A percentile compares a stretch with the other conserved stretches of the same genome.
phyloP scores from a whole-genome alignment of 2,797 vertebrate species.

The Sternotherus odoratus region DNA sequence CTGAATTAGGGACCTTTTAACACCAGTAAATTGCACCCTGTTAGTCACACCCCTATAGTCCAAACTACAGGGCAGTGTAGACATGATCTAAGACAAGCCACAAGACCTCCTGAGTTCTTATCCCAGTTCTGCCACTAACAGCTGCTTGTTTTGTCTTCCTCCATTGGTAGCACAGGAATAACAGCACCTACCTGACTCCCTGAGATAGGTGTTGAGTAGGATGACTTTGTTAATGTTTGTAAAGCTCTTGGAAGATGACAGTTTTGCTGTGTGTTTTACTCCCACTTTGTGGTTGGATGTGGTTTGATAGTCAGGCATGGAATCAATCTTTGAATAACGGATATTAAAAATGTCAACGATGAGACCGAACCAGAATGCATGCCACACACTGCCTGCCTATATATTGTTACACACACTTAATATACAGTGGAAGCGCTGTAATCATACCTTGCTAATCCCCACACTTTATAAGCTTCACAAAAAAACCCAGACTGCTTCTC shows the following conservation, averaged over 20 bases:
- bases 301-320: slow-evolving; percentile 78
- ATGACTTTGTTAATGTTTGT: slow-evolving; percentile 65
- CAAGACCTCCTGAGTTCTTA: neutral
- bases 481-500: slow-evolving; percentile 58
- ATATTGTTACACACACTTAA: slow-evolving; percentile 80
- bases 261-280: slow-evolving; percentile 61
- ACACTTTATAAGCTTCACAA: slow-evolving; percentile 68
- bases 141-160: neutral
- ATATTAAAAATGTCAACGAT: slow-evolving; percentile 71
- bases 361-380: slow-evolving; percentile 73
- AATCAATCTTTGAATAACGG: slow-evolving; percentile 79
- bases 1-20: neutral
- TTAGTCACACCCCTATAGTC: neutral
- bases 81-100: neutral
- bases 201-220: slow-evolving; percentile 12
- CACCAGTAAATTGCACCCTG: too few species aligned
- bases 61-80: neutral
- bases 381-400: slow-evolving; percentile 27
- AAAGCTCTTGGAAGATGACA: slow-evolving; percentile 73
- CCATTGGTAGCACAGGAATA: neutral
- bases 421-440: slow-evolving; percentile 78
- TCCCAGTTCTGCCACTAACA: neutral
- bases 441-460: slow-evolving; percentile 75
- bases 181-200: slow-evolving; percentile 33
- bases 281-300: slow-evolving; percentile 57